phyloP scores from a whole-genome alignment of 2,113 vertebrate species.

The Pomatorhinus ruficollis region DNA sequence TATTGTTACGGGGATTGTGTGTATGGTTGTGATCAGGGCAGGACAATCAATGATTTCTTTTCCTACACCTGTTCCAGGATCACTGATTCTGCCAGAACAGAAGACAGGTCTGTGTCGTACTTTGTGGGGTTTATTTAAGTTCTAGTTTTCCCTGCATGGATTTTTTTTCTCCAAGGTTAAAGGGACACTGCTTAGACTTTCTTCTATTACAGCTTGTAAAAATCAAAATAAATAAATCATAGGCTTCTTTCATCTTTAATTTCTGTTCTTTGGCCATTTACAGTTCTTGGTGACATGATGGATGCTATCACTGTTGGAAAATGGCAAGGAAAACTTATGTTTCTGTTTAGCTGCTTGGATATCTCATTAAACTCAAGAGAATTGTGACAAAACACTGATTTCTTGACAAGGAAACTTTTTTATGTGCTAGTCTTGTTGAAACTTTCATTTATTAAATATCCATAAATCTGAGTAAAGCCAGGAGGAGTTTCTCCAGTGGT shows the following conservation, averaged over 20 bases:
- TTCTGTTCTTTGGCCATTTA: constrained; percentile 12
- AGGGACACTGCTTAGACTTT: not conserved
- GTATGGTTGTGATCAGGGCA: not conserved
- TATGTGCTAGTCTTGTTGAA: not conserved
- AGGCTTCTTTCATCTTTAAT: constrained; percentile 31
- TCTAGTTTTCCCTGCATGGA: not conserved
- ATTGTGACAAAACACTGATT: not conserved
- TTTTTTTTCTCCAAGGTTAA: not conserved
- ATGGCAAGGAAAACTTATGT: not conserved
- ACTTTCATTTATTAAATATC: not conserved
- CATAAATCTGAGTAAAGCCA: not conserved
- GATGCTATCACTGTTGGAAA: not conserved
- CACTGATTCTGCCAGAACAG: not conserved
- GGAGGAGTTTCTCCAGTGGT: not conserved
- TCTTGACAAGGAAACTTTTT: not conserved
- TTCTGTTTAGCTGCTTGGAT: not conserved
- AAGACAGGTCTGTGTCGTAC: not conserved
- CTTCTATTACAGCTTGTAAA: constrained; percentile 5
- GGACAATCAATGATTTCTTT: not conserved
- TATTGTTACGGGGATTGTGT: not conserved
- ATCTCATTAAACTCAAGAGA: constrained; percentile 16
- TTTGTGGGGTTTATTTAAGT: not conserved
- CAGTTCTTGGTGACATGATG: not conserved
- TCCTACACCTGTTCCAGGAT: not conserved
- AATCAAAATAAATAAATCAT: constrained; percentile 39